Percentiles rank a stretch among this genome's conserved stretches.
phyloP scores from a whole-genome alignment of 2,888 invertebrate genomes.

The Clitarchus hookeri region DNA sequence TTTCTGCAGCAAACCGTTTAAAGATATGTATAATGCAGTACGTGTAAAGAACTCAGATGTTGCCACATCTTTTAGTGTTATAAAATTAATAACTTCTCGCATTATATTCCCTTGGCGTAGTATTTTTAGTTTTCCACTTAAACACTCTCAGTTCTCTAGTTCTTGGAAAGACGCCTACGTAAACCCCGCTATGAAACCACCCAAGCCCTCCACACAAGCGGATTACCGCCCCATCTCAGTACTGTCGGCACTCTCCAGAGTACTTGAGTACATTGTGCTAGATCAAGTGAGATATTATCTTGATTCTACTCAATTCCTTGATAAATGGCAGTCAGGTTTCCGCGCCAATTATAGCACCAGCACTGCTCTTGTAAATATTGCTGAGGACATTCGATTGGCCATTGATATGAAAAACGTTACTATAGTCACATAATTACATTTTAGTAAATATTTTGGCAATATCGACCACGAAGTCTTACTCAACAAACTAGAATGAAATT shows the following conservation, averaged over 20 bases:
- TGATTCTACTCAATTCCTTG: neutral
- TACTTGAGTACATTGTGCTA: neutral
- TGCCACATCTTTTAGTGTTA: neutral
- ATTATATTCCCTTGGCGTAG: neutral
- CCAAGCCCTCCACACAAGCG: neutral
- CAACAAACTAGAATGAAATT: neutral
- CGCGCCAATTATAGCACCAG: neutral
- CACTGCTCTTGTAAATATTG: slow-evolving; percentile 23
- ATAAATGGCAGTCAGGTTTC: neutral
- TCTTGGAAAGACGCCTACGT: too few relatives aligned
- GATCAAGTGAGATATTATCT: neutral
- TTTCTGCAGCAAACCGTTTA: too few relatives aligned
- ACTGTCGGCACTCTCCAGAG: neutral
- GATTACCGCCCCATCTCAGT: neutral
- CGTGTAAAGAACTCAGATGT: neutral
- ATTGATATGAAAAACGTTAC: neutral
- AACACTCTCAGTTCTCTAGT: neutral
- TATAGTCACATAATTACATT: neutral
- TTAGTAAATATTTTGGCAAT: slow-evolving; percentile 1
- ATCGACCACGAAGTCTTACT: neutral
- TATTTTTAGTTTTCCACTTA: neutral
- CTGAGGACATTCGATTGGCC: slow-evolving; percentile 21
- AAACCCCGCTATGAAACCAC: neutral
- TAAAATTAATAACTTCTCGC: neutral
- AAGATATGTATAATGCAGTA: neutral